Evolutionary conservation across 2,113 vertebrate species (phyloP), one percentile per base, ranked within the genome.

Genomic region (Pimephales promelas): DNA sequence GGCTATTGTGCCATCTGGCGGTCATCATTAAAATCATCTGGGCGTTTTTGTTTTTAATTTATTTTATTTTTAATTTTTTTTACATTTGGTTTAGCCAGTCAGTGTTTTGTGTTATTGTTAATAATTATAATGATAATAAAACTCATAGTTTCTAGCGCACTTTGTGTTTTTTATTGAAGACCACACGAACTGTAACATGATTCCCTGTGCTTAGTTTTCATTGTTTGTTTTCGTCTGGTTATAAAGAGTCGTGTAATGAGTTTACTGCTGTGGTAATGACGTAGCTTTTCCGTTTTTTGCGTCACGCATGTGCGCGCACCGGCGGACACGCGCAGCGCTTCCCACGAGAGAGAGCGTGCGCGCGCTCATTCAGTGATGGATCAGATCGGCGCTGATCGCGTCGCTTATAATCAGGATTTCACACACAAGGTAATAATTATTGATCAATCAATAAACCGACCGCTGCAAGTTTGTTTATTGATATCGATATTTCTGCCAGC

Each of bases 401-500:
- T 81, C 40, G 61, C 83, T 24, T 86, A 88, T 68, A 79, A 88
- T 66, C 79, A 88, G 62, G 84, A 85, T 49, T 28, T 88, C 34
- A 88, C 86, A 6, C 86, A 88, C 77, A 88, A 88, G 86, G 86
- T 88, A 83, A 81, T 9, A 0, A 56, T 11, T 22, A 56, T 11
- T 76, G 2, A 76, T 56, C 20, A 7, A 57, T 6, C 16, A 3
- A 34, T 76, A 20, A 56, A 18, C 7, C 72, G 5, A 0, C 13
- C 24, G 36, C 10, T 14, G 36, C 11, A 14, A 45, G n/a, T 3
- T 7, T 70, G 24, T 31, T 28, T 62, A 11, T 4, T 28, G 36
- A 9, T 40, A 40, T 14, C n/a, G 4, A 43, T 3, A 6, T n/a
- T 43, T 24, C 22, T 45, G 40, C 3, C 36, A 6, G 40, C 5